Evolutionary conservation across 2,113 vertebrate genomes (phyloP).

Genomic region (Limnothrissa miodon): DNA sequence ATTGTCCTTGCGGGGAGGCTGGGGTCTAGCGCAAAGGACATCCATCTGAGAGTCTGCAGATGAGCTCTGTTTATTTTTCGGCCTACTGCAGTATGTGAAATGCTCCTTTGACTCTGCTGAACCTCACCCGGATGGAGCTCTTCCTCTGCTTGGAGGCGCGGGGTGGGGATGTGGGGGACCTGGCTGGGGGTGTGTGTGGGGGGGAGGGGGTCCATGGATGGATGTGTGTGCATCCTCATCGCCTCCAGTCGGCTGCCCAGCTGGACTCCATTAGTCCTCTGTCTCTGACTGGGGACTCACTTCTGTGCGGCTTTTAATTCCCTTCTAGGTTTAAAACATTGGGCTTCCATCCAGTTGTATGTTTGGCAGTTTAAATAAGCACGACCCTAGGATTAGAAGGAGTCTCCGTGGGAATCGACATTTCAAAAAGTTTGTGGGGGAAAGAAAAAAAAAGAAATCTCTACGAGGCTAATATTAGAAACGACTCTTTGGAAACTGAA

Average conservation of each 20-base stretch:
- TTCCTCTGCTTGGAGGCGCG: slow-evolving; percentile 18
- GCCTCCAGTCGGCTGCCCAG: slow-evolving; percentile 29
- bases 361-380: slow-evolving; percentile 59
- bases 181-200: not conserved
- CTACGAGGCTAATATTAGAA: slow-evolving; percentile 63
- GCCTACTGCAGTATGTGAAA: slow-evolving; percentile 30
- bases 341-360: slow-evolving; percentile 58
- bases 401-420: slow-evolving; percentile 65
- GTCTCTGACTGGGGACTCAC: slow-evolving; percentile 36
- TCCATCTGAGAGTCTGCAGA: slow-evolving; percentile 8
- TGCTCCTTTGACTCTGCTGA: slow-evolving; percentile 27
- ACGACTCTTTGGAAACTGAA: slow-evolving; percentile 44
- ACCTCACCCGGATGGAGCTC: slow-evolving; percentile 31
- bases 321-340: slow-evolving; percentile 59
- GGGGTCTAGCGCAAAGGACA: not conserved
- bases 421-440: slow-evolving; percentile 35
- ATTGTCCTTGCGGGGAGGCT: not conserved
- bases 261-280: slow-evolving; percentile 48
- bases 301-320: slow-evolving; percentile 26
- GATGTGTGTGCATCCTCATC: slow-evolving; percentile 11
- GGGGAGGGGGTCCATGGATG: not conserved
- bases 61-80: slow-evolving; percentile 25
- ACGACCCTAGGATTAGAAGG: slow-evolving; percentile 46
- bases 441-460: slow-evolving; percentile 58
- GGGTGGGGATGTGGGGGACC: too few species aligned